phyloP scores from a whole-genome alignment of 2,888 invertebrate genomes.

The Synergus japonicus region DNA sequence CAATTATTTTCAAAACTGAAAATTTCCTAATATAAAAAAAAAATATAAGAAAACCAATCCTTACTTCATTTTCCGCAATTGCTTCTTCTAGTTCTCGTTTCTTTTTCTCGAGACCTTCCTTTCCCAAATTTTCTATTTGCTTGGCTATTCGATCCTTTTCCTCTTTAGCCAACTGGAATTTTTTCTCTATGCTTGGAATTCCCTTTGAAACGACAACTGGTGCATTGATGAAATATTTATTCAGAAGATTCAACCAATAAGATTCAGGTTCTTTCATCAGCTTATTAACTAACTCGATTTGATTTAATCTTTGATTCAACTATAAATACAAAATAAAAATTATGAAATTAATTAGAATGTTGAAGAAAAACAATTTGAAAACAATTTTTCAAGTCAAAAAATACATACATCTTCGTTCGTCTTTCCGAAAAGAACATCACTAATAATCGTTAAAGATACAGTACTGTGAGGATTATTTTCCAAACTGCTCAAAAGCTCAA shows the following conservation, averaged over 20 bases:
- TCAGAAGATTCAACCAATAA: constrained; percentile 87
- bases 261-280: constrained; percentile 81
- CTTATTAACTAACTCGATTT: constrained; percentile 81
- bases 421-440: constrained; percentile 90
- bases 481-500: constrained; percentile 84
- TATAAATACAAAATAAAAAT: constrained; percentile 65
- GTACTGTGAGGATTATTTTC: constrained; percentile 88
- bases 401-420: constrained; percentile 84
- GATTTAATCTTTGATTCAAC: constrained; percentile 85
- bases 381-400: constrained; percentile 33
- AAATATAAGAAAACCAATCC: constrained; percentile 39
- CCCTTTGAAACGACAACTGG: constrained; percentile 82
- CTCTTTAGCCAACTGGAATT: constrained; percentile 83
- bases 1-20: background rate
- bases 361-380: constrained; percentile 7
- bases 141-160: constrained; percentile 86
- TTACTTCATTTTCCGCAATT: constrained; percentile 86
- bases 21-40: background rate
- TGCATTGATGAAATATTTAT: constrained; percentile 83
- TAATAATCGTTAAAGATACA: constrained; percentile 87
- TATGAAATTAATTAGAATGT: constrained; percentile 4
- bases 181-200: constrained; percentile 83
- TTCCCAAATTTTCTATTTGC: constrained; percentile 83
- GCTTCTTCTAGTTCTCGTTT: constrained; percentile 83
- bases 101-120: constrained; percentile 84